Conservation (phyloP, 1,140 invertebrate species). For the Reticulitermes speratus region DNA sequence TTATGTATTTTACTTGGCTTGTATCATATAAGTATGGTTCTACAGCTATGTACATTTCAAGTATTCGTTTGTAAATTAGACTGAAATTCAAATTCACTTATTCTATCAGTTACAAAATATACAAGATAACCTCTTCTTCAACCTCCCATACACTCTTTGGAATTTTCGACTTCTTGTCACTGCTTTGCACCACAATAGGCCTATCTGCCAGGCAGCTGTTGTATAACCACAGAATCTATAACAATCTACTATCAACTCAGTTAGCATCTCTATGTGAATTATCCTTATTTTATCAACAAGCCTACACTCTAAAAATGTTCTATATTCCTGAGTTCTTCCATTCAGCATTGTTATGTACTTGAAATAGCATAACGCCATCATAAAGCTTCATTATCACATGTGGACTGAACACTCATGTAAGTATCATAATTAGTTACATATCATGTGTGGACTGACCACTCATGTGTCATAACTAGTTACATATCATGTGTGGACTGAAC, state of each 20-base stretch:
- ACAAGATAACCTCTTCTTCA: neutral
- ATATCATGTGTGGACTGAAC: no score
- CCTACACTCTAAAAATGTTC: neutral
- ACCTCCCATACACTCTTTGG: neutral
- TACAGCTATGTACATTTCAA: neutral
- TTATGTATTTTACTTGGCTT: slow-evolving; percentile 13
- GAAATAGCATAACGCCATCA: neutral
- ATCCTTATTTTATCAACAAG: neutral
- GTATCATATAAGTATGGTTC: neutral
- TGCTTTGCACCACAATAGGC: neutral
- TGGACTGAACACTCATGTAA: neutral
- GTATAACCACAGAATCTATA: no score
- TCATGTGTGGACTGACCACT: no score
- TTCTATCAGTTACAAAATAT: neutral
- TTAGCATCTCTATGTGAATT: neutral
- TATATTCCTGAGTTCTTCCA: neutral
- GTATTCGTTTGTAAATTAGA: neutral
- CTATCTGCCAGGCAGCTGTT: neutral
- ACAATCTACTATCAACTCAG: neutral
- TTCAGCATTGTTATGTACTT: neutral
- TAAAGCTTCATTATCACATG: slow-evolving; percentile 14
- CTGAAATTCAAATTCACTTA: neutral
- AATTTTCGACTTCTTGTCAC: neutral
- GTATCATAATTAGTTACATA: no score
- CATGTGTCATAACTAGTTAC: no score